phyloP scores from a whole-genome alignment of 2,888 invertebrate genomes.

The Sminthurides aquaticus region DNA sequence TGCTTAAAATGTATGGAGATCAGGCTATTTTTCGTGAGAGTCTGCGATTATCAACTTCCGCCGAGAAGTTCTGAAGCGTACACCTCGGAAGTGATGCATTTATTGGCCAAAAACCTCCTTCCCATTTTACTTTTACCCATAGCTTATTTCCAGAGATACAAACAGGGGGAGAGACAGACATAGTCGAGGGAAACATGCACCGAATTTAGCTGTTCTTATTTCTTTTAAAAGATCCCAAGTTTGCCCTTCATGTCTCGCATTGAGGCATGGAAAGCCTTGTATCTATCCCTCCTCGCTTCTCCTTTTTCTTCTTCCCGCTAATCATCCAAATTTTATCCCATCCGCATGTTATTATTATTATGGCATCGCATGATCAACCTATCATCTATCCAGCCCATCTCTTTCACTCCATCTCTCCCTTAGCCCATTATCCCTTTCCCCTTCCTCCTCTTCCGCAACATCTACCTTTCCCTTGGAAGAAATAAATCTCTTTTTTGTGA shows the following conservation, averaged over 20 bases:
- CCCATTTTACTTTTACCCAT: conserved; percentile 19
- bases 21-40: conserved; percentile 44
- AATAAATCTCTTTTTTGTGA: not conserved
- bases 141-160: no score
- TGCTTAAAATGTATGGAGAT: conserved; percentile 40
- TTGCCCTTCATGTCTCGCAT: no score
- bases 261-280: no score
- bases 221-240: no score
- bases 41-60: conserved; percentile 44
- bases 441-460: not conserved
- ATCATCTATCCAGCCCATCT: conserved; percentile 20
- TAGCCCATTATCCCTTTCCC: conserved; percentile 6
- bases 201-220: no score
- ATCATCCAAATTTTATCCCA: conserved; percentile 14
- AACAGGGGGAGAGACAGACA: no score
- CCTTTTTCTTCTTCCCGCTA: no score
- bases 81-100: conserved; percentile 44
- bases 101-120: conserved; percentile 42
- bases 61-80: conserved; percentile 43
- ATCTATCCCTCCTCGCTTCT: no score
- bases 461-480: not conserved
- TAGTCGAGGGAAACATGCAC: no score
- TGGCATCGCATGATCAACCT: conserved; percentile 31
- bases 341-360: conserved; percentile 18
- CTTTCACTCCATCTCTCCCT: conserved; percentile 9